Evolutionary conservation across 2,797 vertebrate genomes (phyloP), one percentile per base, ranked within the genome.

Genomic region (Podargus strigoides): DNA sequence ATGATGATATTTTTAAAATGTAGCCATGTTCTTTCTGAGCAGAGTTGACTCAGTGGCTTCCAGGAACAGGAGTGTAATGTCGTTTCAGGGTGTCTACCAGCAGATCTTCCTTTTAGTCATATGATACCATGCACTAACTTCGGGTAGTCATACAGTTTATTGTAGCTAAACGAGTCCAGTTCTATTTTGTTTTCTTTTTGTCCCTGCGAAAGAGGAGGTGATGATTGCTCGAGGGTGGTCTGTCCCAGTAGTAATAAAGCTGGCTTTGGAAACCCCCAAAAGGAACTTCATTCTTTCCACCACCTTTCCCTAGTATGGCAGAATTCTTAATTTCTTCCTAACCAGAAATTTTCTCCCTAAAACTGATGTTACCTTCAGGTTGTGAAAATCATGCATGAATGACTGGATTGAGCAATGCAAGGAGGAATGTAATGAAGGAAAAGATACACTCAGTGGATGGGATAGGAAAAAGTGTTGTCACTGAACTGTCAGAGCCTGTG

Each of bases 21-120:
- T 77, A 81, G 30, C 90, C 50, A 1, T 90, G 89, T 94, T 94
- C 83, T 92, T 97, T 94, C 85, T 80, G 92, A 92, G 91, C 93
- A 89, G 85, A 41, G 91, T 91, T 96, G 96, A 94, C 77, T 86
- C 67, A 63, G 70, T 92, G 87, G 92, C 78, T 95, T 95, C 92
- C 93, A 91, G 95, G 95, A 90, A 93, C 37, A 49, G 87, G 42
- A 80, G 30, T 11, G 42, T 63, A 67, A 44, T 59, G 68, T 87
- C 11, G 5, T 94, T 70, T 82, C 91, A 81, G 90, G 72, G 58
- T 74, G 36, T 53, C 12, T 60, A 66, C 44, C 47, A 68, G 64
- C 7, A 72, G 30, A 19, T 87, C 85, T 80, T 66, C 60, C 28
- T 94, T 93, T 89, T 10, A 92, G 74, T 91, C 74, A 28, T 24